These are phyloP conservation scores for Heliconius cydno DNA, from an alignment of 2,888 invertebrate genomes.

Conservation along the genomic window DNA sequence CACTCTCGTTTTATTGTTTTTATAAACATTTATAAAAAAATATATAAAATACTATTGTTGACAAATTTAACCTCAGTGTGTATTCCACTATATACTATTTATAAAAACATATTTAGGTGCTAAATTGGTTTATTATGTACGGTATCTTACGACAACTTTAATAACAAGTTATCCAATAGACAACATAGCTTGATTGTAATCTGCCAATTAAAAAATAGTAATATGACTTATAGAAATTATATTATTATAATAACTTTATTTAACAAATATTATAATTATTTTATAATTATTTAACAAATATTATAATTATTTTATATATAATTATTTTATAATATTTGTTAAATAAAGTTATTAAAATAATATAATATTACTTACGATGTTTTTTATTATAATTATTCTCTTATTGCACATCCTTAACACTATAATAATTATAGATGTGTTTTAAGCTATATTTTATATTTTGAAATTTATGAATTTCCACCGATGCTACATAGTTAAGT, in stretches of 20 bases:
- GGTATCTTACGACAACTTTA: neutral
- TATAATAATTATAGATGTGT: neutral
- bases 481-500: neutral
- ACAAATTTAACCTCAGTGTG: neutral
- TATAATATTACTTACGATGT: neutral
- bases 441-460: neutral
- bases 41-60: neutral
- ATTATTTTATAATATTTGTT: neutral
- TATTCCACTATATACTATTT: neutral
- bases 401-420: neutral
- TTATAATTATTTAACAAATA: neutral
- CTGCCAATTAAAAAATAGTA: neutral
- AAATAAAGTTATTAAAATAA: neutral
- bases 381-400: neutral
- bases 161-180: constrained; percentile 22
- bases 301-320: too few species aligned
- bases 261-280: neutral
- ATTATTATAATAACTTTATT: neutral
- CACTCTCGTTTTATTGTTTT: neutral
- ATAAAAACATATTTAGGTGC: neutral
- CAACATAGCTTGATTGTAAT: constrained; percentile 1
- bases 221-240: neutral
- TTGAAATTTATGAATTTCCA: neutral
- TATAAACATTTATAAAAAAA: neutral
- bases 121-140: neutral